Conservation (phyloP, 1,140 invertebrate genomes). For the Aphaenogaster floridana region DNA sequence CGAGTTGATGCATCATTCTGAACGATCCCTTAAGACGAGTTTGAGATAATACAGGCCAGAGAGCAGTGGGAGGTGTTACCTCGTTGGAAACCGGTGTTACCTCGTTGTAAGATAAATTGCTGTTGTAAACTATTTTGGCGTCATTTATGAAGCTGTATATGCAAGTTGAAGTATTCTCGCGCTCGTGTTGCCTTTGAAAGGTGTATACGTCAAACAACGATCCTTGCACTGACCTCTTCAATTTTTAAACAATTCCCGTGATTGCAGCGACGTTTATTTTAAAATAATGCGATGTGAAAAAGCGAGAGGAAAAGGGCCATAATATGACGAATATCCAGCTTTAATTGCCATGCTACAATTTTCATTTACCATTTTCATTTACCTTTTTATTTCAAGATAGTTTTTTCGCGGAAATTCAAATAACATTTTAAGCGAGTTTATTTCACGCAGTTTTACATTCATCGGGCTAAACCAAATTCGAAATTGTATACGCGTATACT, state of each 20-base stretch:
- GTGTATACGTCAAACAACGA: not conserved
- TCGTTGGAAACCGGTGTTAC: slow-evolving; percentile 67
- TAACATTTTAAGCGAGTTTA: slow-evolving; percentile 54
- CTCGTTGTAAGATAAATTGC: slow-evolving; percentile 81
- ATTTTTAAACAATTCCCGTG: slow-evolving; percentile 37
- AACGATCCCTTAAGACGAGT: slow-evolving; percentile 32
- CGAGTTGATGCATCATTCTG: slow-evolving; percentile 47
- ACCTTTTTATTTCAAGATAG: slow-evolving; percentile 23
- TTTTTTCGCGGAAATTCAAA: slow-evolving; percentile 44
- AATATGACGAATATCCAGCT: slow-evolving; percentile 40
- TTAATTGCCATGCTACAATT: slow-evolving; percentile 55
- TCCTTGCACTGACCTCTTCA: not conserved
- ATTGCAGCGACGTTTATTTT: slow-evolving; percentile 30
- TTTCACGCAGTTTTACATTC: slow-evolving; percentile 46
- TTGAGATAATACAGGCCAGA: not conserved
- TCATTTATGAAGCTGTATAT: slow-evolving; percentile 82
- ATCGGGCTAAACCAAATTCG: slow-evolving; percentile 42
- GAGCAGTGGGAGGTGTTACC: slow-evolving; percentile 18
- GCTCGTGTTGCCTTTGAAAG: slow-evolving; percentile 36
- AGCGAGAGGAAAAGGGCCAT: not conserved
- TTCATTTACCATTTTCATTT: slow-evolving; percentile 16
- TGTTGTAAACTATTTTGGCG: slow-evolving; percentile 82
- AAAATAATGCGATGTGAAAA: slow-evolving; percentile 29
- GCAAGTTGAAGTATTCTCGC: slow-evolving; percentile 54
- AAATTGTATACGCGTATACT: slow-evolving; percentile 44